Evolutionary conservation across 2,888 invertebrate species (phyloP), one percentile per base, ranked within the genome.

Genomic region (Ennomos quercinarius): DNA sequence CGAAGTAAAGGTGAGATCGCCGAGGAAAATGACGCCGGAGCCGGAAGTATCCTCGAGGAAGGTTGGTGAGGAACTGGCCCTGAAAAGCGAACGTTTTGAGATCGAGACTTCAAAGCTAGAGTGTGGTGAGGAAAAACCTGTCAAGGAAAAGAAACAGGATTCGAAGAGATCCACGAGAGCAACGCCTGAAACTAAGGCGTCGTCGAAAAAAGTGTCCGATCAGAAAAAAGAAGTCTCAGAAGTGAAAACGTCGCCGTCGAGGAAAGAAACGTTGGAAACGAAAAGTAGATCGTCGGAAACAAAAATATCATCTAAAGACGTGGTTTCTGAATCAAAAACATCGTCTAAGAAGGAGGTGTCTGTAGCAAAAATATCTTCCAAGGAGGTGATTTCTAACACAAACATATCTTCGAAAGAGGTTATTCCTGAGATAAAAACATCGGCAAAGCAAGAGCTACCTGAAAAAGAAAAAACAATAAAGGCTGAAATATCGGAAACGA

Each of bases 81-180:
- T 27, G 12, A 48, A 54, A 35, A 48, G 34, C 35, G 49, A 53
- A 37, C 9, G n/a, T 10, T 9, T 46, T 9, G 59, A 36, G 10
- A 10, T 52, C 10, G 58, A 57, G 10, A 13, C 58, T 42, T 34
- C 41, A 3, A 55, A 47, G 12, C 0, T 10, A 2, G 57, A 62
- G 35, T 6, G 36, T 48, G 66, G 59, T 3, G 64, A 57, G 0
- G 3, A 39, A 1, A 67, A 64, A 52, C 13, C 38, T 46, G 47
- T 38, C 34, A 51, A 27, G 34, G 60, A 61, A 1, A 58, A 61
- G 41, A 58, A 46, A 34, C 48, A 47, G 9, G 54, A 58, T 17
- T 61, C 61, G 9, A 60, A 47, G 35, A 55, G 35, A 10, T 47
- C 57, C 39, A 51, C 12, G n/a, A 56, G 43, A 47, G 51, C 12